A percentile compares a stretch with the other conserved stretches of the same genome.
phyloP scores from a whole-genome alignment of 2,888 invertebrate genomes.

The Scelioninae gen. 1 region DNA sequence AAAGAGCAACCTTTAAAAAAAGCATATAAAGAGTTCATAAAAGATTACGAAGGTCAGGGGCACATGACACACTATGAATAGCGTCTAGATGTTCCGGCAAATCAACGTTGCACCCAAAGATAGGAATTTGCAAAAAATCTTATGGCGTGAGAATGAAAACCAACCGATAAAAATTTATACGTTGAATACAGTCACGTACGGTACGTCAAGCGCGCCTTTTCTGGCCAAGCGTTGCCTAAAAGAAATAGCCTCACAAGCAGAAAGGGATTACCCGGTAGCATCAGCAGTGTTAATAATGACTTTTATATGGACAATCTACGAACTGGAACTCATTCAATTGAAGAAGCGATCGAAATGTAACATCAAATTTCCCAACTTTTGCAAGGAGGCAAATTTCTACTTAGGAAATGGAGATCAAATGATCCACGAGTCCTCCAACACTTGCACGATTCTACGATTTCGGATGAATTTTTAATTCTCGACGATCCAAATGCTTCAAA shows the following conservation, averaged over 20 bases:
- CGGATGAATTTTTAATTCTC: slow-evolving; percentile 27
- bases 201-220: slow-evolving; percentile 28
- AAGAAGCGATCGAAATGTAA: slow-evolving; percentile 62
- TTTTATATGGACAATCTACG: slow-evolving; percentile 71
- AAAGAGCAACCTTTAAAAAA: not conserved
- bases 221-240: not conserved
- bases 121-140: not conserved
- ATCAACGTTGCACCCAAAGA: not conserved
- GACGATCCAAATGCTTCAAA: slow-evolving; percentile 44
- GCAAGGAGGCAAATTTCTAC: not conserved
- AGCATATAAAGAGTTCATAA: not conserved
- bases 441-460: not conserved
- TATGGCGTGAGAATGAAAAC: not conserved
- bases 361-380: not conserved
- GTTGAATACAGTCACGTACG: slow-evolving; percentile 34
- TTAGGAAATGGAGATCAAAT: slow-evolving; percentile 57
- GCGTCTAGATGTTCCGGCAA: not conserved
- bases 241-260: slow-evolving; percentile 10
- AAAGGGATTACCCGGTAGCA: not conserved
- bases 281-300: not conserved
- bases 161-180: not conserved
- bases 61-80: not conserved
- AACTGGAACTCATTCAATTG: not conserved
- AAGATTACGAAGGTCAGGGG: not conserved
- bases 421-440: not conserved